phyloP scores from a whole-genome alignment of 2,797 vertebrate genomes.

The Microctenopoma steveboyesi region DNA sequence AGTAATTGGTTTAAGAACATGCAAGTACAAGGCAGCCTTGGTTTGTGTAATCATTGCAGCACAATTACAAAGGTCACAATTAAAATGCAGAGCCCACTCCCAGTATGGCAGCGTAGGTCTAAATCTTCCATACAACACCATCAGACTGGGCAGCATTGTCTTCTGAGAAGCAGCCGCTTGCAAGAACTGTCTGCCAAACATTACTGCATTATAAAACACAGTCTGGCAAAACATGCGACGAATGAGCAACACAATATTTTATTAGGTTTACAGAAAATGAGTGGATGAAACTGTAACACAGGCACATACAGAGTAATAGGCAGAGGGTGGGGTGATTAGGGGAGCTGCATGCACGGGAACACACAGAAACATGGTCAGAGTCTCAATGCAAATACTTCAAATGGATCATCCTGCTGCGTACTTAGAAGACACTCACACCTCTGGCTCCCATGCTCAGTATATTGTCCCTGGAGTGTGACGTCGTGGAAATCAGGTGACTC shows the following conservation, averaged over 20 bases:
- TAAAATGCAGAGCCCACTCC: constrained; percentile 38
- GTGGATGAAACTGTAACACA: constrained; percentile 11
- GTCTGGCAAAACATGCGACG: constrained; percentile 17
- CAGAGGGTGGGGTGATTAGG: constrained; percentile 8
- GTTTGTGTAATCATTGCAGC: constrained; percentile 58
- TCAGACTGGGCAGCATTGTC: constrained; percentile 14
- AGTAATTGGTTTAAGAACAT: constrained; percentile 58
- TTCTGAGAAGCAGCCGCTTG: not conserved
- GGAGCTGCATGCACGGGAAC: not conserved
- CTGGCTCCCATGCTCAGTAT: constrained; percentile 38
- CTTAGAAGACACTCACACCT: constrained; percentile 37
- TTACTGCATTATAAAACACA: constrained; percentile 8
- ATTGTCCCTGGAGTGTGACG: constrained; percentile 56
- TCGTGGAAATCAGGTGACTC: constrained; percentile 73
- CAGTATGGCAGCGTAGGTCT: constrained; percentile 18
- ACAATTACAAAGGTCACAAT: constrained; percentile 57
- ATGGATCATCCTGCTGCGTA: constrained; percentile 22
- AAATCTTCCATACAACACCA: constrained; percentile 5
- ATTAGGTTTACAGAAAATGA: constrained; percentile 30
- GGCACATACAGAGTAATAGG: constrained; percentile 8
- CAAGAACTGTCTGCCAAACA: constrained; percentile 20
- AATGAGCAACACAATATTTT: constrained; percentile 21
- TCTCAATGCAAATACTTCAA: constrained; percentile 34
- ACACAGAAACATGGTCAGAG: not conserved
- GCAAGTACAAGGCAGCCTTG: constrained; percentile 26